Base-by-base conservation (phyloP, 1,140 invertebrate species). In the Himalopsyche phryganea region DNA sequence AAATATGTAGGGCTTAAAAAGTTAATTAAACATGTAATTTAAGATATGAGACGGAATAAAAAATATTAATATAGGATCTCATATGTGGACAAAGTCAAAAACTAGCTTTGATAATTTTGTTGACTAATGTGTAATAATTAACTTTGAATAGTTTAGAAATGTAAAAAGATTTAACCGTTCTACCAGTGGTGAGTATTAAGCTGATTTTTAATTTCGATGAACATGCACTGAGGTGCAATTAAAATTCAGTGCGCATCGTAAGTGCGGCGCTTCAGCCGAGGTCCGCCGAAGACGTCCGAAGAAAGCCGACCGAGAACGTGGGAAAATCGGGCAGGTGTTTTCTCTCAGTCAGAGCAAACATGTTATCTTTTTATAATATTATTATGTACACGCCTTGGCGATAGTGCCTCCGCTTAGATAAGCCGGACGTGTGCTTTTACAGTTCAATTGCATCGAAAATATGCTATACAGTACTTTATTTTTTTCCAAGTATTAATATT, bases 261-360 rank as follows among this genome's bases (percentile, higher is more conserved):
- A 28, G 23, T 28, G 38, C 38, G 38, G 38, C 38, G 38, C 38
- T 40, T 13, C n/a, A 11, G 38, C n/a, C 38, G 38, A 40, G 11
- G 42, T 5, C 9, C 15, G 32, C 10, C 49, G 33, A 20, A 17
- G 18, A 5, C 23, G 5, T 32, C 36, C 49, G 49, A 20, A 20
- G 14, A 28, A 28, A 28, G 32, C 4, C 13, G 7, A n/a, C 32
- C 33, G 32, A 3, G 40, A 13, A 17, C 56, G 56, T 58, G 56
- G 56, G 48, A 58, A 58, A 51, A 53, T 44, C 38, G 18, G 40
- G 51, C 51, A 53, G 51, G 51, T 53, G 51, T 20, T 44, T 10
- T 41, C 35, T 38, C 32, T 13, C 14, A 5, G 10, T 13, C 49
- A 28, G 32, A 33, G 47, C 23, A 45, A 45, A 45, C 42, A 45